A percentile compares a stretch with the other conserved stretches of the same genome.
Conservation (phyloP, 2,888 invertebrate species). For the Drosophila anomelani region DNA sequence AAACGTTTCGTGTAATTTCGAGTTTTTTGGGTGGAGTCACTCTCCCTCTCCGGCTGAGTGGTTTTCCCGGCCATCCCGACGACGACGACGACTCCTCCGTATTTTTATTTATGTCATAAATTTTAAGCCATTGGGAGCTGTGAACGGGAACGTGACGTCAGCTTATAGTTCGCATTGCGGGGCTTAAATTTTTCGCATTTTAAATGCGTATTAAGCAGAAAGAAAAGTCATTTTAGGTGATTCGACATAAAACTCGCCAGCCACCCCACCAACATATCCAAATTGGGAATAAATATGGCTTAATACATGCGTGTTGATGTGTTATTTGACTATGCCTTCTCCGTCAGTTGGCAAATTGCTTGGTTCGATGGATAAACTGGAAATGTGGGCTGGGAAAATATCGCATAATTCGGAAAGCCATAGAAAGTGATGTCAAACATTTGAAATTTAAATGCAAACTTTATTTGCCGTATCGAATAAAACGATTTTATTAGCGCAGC, state of each 20-base stretch:
- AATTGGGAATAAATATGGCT: constrained; percentile 43
- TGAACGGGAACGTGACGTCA: constrained; percentile 65
- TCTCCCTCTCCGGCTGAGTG: constrained; percentile 20
- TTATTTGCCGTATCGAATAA: constrained; percentile 15
- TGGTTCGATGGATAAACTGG: constrained; percentile 25
- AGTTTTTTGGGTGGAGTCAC: constrained; percentile 11
- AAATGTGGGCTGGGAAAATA: constrained; percentile 21
- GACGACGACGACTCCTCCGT: constrained; percentile 40
- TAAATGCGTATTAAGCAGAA: constrained; percentile 62
- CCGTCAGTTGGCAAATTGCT: constrained; percentile 20
- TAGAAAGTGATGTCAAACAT: constrained; percentile 25
- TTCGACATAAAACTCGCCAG: constrained; percentile 41
- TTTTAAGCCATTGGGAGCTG: constrained; percentile 80
- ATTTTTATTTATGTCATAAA: constrained; percentile 78
- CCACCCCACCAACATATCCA: constrained; percentile 23
- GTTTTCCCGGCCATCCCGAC: constrained; percentile 32
- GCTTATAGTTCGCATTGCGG: constrained; percentile 55
- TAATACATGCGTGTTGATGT: constrained; percentile 40
- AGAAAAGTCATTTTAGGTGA: constrained; percentile 54
- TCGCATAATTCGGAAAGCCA: constrained; percentile 24
- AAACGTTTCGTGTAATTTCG: constrained; percentile 44
- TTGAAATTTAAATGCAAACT: constrained; percentile 26
- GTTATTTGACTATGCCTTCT: constrained; percentile 29
- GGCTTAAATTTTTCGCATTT: constrained; percentile 61
- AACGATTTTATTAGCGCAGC: constrained; percentile 15